Evolutionary conservation across 2,888 invertebrate species (phyloP).

Genomic region (Mythimna ferrago): DNA sequence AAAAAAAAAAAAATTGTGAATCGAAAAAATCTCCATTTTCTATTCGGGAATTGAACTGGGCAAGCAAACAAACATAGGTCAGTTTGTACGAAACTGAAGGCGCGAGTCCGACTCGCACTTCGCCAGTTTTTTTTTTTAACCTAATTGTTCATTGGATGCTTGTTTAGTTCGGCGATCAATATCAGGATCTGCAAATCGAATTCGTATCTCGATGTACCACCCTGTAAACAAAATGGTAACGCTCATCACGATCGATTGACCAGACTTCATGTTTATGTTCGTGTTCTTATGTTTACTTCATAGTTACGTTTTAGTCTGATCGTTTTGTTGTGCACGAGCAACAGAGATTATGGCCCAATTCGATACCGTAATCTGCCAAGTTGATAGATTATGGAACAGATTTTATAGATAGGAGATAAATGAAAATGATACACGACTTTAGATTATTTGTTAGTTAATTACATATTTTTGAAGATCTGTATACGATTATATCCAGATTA

Average conservation of each 20-base stretch:
- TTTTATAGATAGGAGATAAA: conserved; percentile 34
- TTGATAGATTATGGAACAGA: conserved; percentile 28
- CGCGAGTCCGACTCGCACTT: no score
- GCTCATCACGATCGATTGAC: no score
- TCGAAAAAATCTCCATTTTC: no score
- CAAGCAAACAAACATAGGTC: no score
- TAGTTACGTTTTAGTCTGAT: not conserved
- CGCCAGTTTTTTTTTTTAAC: not conserved
- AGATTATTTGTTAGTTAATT: conserved; percentile 15
- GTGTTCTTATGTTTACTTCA: no score
- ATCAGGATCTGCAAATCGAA: not conserved
- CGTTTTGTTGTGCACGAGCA: conserved; percentile 24
- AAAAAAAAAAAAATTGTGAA: no score
- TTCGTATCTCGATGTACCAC: not conserved
- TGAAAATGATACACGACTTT: conserved; percentile 13
- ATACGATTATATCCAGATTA: conserved; percentile 6
- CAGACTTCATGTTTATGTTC: no score
- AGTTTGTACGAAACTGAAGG: no score
- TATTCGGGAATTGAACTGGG: no score
- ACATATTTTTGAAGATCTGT: conserved; percentile 6
- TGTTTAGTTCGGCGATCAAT: not conserved
- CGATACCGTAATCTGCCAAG: conserved; percentile 33
- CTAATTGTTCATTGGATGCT: not conserved
- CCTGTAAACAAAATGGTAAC: conserved; percentile 3
- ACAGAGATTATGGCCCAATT: conserved; percentile 15